phyloP scores from a whole-genome alignment of 2,888 invertebrate species.

The Caenorhabditis becei region DNA sequence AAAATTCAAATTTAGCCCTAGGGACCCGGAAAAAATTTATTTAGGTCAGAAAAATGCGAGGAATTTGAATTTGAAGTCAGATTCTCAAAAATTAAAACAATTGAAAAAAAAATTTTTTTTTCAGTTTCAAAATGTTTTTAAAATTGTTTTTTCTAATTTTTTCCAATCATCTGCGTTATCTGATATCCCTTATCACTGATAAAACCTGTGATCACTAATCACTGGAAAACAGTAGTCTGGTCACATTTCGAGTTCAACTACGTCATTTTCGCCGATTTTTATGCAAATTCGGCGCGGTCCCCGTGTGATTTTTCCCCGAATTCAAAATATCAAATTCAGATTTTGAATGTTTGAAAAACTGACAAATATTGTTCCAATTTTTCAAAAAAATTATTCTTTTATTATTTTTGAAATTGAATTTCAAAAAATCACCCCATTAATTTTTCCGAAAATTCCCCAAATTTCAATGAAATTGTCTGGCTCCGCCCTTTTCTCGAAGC shows the following conservation, averaged over 20 bases:
- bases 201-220: background rate
- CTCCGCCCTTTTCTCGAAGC: constrained; percentile 25
- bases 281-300: background rate
- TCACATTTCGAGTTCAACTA: background rate
- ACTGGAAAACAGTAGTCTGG: background rate
- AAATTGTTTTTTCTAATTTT: constrained; percentile 11
- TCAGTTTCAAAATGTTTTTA: constrained; percentile 5
- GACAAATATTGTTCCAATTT: background rate
- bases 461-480: constrained; percentile 11
- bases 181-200: background rate
- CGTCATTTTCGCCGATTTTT: background rate
- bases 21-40: too few species aligned
- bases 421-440: background rate
- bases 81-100: background rate
- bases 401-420: constrained; percentile 2
- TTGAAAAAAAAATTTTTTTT: constrained; percentile 13
- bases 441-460: background rate
- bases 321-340: constrained; percentile 1
- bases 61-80: constrained; percentile 5
- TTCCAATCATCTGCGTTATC: background rate
- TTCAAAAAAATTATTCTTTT: background rate
- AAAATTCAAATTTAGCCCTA: too few species aligned
- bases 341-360: constrained; percentile 4
- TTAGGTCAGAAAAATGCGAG: too few species aligned
- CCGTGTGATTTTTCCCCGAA: background rate